A percentile compares a stretch with the other conserved stretches of the same genome.
Evolutionary conservation across 2,113 vertebrate genomes (phyloP).

Genomic region (Mungos mungo): DNA sequence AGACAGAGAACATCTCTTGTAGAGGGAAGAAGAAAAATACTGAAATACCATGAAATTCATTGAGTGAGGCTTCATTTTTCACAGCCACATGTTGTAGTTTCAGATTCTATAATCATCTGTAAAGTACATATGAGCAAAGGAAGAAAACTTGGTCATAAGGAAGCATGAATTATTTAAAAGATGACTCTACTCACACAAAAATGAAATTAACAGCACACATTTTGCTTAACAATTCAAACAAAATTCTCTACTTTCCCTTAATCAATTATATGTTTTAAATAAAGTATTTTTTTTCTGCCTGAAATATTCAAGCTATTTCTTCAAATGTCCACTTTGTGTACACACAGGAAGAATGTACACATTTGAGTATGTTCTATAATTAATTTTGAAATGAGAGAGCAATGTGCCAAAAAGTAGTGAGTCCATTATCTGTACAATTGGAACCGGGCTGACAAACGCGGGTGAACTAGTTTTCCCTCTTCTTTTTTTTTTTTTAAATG

Average conservation of each 20-base stretch:
- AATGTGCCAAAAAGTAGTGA: conserved; percentile 42
- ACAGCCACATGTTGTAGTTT: neutral
- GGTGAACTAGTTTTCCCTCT: conserved; percentile 83
- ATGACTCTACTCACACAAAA: conserved; percentile 10
- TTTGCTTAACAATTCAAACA: conserved; percentile 71
- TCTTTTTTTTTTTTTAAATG: too few relatives aligned
- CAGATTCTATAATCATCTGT: conserved; percentile 15
- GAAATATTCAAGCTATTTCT: conserved; percentile 53
- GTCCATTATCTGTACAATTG: conserved; percentile 76
- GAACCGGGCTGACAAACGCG: conserved; percentile 80
- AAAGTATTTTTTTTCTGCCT: conserved; percentile 59
- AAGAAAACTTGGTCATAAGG: conserved; percentile 44
- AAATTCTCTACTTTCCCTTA: conserved; percentile 49
- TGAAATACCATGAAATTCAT: neutral
- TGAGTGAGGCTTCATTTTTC: neutral
- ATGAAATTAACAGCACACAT: conserved; percentile 55
- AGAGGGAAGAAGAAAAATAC: neutral
- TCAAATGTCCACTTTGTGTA: conserved; percentile 57
- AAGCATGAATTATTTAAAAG: conserved; percentile 71
- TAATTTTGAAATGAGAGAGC: conserved; percentile 61
- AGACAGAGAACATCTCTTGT: neutral
- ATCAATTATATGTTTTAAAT: conserved; percentile 60
- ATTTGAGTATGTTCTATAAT: conserved; percentile 40
- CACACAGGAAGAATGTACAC: conserved; percentile 29
- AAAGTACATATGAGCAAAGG: conserved; percentile 36